Percentiles rank a stretch among this genome's conserved stretches.
Conservation (phyloP, 1,140 invertebrate genomes). For the Sarcophaga bullata region DNA sequence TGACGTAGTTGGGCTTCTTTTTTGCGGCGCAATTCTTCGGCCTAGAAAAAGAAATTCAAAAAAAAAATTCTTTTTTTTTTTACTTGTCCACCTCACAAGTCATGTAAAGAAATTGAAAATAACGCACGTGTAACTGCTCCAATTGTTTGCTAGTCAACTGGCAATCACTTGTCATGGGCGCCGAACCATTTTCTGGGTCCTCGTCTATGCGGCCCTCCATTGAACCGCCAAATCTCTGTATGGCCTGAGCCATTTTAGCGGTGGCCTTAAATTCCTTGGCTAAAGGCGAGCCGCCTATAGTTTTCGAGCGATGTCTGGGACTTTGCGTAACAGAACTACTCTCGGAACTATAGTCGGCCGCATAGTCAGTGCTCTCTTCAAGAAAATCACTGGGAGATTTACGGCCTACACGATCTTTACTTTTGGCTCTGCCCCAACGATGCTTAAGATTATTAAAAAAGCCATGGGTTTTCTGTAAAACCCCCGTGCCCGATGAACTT, state of each 20-base stretch:
- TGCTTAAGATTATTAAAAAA: constrained; percentile 77
- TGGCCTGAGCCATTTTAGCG: constrained; percentile 61
- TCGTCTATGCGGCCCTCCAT: constrained; percentile 66
- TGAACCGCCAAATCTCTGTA: constrained; percentile 62
- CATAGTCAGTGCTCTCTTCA: constrained; percentile 75
- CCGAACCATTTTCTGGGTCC: constrained; percentile 57
- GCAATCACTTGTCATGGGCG: constrained; percentile 1
- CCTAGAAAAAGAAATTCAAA: constrained; percentile 47
- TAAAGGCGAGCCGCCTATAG: constrained; percentile 59
- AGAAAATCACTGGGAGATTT: constrained; percentile 66
- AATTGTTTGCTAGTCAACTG: constrained; percentile 46
- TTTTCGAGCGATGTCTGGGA: constrained; percentile 70
- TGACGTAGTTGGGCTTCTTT: constrained; percentile 79
- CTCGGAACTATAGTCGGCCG: constrained; percentile 78
- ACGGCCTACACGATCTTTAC: constrained; percentile 70
- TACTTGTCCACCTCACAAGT: background rate
- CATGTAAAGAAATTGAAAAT: background rate
- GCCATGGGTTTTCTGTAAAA: constrained; percentile 76
- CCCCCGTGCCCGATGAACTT: constrained; percentile 49
- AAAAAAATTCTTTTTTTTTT: background rate
- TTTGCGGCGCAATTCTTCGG: constrained; percentile 72
- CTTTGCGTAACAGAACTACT: constrained; percentile 78
- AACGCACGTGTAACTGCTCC: constrained; percentile 54
- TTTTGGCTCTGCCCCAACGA: constrained; percentile 72
- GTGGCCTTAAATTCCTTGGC: constrained; percentile 60